phyloP scores from a whole-genome alignment of 2,797 vertebrate genomes.

The Syndactyla subalaris region DNA sequence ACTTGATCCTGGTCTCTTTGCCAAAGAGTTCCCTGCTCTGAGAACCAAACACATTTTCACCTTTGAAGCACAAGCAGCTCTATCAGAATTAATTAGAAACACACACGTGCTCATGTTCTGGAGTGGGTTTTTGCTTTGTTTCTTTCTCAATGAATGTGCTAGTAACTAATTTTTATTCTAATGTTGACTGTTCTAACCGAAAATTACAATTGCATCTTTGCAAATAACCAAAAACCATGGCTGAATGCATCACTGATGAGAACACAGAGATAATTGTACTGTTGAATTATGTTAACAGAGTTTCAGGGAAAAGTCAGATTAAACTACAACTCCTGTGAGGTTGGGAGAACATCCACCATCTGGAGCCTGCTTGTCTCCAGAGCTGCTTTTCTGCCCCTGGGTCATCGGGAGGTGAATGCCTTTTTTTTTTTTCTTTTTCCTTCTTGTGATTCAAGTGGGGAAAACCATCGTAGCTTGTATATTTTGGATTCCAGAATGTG shows the following conservation, averaged over 20 bases:
- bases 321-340: not conserved
- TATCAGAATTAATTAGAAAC: not conserved
- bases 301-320: not conserved
- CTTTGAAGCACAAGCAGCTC: not conserved
- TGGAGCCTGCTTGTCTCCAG: not conserved
- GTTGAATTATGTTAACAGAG: not conserved
- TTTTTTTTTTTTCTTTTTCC: not conserved
- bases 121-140: not conserved
- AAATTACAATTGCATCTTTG: not conserved
- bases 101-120: not conserved
- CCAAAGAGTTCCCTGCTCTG: not conserved
- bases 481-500: not conserved
- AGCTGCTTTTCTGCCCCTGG: not conserved
- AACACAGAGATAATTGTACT: not conserved
- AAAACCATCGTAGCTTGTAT: not conserved
- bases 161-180: not conserved
- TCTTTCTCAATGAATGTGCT: not conserved
- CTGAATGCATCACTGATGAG: not conserved
- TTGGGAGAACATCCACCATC: not conserved
- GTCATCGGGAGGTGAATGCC: not conserved
- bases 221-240: not conserved
- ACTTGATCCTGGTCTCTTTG: not conserved
- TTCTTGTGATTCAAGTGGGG: not conserved
- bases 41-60: not conserved
- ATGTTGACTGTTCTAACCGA: not conserved